Percentiles rank a stretch among this genome's conserved stretches.
Conservation (phyloP, 1,140 invertebrate genomes). For the Calliopsis andreniformis region DNA sequence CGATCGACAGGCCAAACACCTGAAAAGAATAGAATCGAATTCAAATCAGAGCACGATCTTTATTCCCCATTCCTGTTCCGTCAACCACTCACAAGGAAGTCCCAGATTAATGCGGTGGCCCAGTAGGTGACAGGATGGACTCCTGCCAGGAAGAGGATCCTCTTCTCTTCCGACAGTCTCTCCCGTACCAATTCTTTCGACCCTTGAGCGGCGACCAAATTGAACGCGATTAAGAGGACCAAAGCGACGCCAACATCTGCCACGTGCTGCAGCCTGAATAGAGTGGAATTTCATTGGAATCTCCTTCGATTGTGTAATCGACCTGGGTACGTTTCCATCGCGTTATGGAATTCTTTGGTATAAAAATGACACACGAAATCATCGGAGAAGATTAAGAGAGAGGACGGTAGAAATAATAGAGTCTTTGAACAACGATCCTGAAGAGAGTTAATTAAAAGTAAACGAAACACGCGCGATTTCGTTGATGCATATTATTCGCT, state of each 20-base stretch:
- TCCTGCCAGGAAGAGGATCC: conserved; percentile 84
- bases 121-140: conserved; percentile 84
- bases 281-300: conserved; percentile 1
- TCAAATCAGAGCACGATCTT: neutral
- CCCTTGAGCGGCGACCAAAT: conserved; percentile 83
- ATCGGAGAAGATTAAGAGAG: conserved; percentile 24
- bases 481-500: neutral
- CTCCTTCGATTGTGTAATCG: too few relatives aligned
- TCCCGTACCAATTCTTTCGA: conserved; percentile 84
- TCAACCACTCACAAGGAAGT: conserved; percentile 81
- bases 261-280: conserved; percentile 84
- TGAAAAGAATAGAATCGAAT: conserved; percentile 41
- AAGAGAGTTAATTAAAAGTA: conserved; percentile 67
- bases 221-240: conserved; percentile 84
- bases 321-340: too few relatives aligned
- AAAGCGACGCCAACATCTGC: conserved; percentile 85
- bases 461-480: conserved; percentile 40
- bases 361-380: conserved; percentile 3
- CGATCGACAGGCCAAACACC: conserved; percentile 81
- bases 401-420: conserved; percentile 11
- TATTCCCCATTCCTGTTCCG: neutral
- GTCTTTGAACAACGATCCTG: neutral
- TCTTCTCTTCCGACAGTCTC: conserved; percentile 83
- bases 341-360: too few relatives aligned
- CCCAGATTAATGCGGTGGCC: conserved; percentile 83